Percentiles rank a stretch among this genome's conserved stretches.
Conservation (phyloP, 2,888 invertebrate species). For the Hyalella azteca region DNA sequence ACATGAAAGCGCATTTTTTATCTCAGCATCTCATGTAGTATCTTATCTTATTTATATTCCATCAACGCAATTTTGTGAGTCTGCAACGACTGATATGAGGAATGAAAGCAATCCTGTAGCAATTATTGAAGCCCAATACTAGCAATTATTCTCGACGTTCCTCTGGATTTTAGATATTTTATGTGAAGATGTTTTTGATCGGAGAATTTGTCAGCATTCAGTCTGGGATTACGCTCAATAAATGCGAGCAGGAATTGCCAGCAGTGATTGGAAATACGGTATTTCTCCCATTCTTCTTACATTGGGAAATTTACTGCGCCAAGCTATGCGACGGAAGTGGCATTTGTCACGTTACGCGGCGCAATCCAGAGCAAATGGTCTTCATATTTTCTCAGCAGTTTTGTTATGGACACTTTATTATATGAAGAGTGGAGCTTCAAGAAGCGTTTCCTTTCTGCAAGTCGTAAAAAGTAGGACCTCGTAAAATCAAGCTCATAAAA, state of each 20-base stretch:
- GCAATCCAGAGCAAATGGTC: not conserved
- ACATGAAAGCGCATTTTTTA: too few relatives aligned
- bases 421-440: too few relatives aligned
- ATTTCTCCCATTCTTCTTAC: not conserved
- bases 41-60: too few relatives aligned
- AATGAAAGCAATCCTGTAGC: not conserved
- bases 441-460: too few relatives aligned
- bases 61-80: too few relatives aligned
- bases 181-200: not conserved
- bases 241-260: not conserved
- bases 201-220: not conserved
- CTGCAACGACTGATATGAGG: too few relatives aligned
- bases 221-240: not conserved
- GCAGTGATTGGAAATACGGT: not conserved
- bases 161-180: not conserved
- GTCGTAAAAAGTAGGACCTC: too few relatives aligned
- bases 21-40: too few relatives aligned
- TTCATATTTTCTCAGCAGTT: not conserved
- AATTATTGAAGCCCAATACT: constrained; percentile 3
- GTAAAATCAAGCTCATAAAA: too few relatives aligned
- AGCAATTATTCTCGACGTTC: constrained; percentile 5
- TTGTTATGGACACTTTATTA: too few relatives aligned
- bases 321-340: not conserved
- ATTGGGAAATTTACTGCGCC: not conserved
- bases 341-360: constrained; percentile 12